phyloP scores from a whole-genome alignment of 2,797 vertebrate species.

The Karalla daura region DNA sequence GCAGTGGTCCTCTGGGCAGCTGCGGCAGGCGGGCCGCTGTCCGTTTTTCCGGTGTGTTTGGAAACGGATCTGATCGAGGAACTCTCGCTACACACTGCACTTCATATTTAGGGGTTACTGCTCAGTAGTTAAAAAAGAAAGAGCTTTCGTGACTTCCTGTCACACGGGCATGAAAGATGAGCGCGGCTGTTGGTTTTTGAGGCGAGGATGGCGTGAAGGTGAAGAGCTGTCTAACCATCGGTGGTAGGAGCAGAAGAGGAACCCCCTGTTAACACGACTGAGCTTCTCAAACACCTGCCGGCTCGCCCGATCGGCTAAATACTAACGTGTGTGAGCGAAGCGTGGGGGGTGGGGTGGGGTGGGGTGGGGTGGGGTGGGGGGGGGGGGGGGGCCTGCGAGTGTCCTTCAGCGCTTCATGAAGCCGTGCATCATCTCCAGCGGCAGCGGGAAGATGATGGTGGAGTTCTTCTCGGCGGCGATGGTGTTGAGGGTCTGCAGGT shows the following conservation, averaged over 20 bases:
- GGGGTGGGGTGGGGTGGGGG: no score
- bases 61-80: neutral
- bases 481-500: constrained; percentile 96
- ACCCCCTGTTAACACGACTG: no score
- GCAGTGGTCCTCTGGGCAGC: constrained; percentile 12
- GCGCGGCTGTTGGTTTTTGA: no score
- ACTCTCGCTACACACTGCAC: neutral
- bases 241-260: no score
- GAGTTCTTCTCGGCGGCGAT: constrained; percentile 97
- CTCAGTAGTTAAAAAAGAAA: neutral
- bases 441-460: constrained; percentile 95
- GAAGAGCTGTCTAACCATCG: no score
- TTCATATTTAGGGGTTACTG: neutral
- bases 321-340: no score
- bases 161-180: no score
- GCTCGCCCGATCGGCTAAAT: no score
- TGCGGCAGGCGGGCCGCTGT: neutral
- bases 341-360: no score
- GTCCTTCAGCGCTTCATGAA: constrained; percentile 70
- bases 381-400: neutral
- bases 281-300: no score
- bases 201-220: no score
- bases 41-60: neutral
- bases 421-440: constrained; percentile 91
- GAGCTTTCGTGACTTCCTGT: neutral